These are phyloP conservation scores for Drosophila auraria DNA, from an alignment of 1,140 invertebrate species.

Conservation along the genomic window DNA sequence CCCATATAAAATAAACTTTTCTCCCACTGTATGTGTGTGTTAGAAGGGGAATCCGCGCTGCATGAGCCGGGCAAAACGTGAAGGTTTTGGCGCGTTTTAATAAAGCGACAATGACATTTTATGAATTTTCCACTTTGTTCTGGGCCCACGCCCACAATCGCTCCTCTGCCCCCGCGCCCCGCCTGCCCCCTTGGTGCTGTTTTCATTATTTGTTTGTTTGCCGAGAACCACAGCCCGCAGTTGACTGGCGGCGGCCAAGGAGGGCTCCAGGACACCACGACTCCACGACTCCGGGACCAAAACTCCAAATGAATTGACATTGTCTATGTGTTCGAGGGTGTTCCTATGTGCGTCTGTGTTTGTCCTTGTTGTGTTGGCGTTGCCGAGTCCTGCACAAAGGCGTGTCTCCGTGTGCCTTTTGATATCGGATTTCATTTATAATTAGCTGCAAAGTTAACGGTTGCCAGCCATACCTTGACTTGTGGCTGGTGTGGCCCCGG, in stretches of 20 bases:
- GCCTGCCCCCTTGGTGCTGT: constrained; percentile 14
- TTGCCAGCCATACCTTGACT: constrained; percentile 72
- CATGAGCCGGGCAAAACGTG: constrained; percentile 25
- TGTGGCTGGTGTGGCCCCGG: constrained; percentile 68
- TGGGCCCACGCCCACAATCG: constrained; percentile 51
- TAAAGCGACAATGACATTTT: constrained; percentile 83
- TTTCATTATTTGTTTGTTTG: constrained; percentile 81
- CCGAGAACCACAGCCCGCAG: constrained; percentile 61
- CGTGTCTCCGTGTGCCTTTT: constrained; percentile 70
- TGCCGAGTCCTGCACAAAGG: constrained; percentile 62
- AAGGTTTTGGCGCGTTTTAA: constrained; percentile 80
- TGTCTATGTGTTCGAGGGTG: constrained; percentile 34
- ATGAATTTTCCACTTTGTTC: constrained; percentile 83
- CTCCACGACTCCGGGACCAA: constrained; percentile 15
- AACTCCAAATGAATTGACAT: constrained; percentile 70
- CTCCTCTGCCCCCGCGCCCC: not conserved
- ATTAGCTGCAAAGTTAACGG: constrained; percentile 80
- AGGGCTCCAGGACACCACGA: constrained; percentile 23
- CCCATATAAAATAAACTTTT: not conserved
- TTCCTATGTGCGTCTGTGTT: constrained; percentile 6
- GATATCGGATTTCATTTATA: constrained; percentile 83
- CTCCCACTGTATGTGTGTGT: constrained; percentile 29
- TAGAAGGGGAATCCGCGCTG: constrained; percentile 46
- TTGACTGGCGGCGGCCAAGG: constrained; percentile 44
- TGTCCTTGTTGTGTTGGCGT: constrained; percentile 21